Evolutionary conservation across 1,140 invertebrate species (phyloP).

Genomic region (Tachypleus tridentatus): DNA sequence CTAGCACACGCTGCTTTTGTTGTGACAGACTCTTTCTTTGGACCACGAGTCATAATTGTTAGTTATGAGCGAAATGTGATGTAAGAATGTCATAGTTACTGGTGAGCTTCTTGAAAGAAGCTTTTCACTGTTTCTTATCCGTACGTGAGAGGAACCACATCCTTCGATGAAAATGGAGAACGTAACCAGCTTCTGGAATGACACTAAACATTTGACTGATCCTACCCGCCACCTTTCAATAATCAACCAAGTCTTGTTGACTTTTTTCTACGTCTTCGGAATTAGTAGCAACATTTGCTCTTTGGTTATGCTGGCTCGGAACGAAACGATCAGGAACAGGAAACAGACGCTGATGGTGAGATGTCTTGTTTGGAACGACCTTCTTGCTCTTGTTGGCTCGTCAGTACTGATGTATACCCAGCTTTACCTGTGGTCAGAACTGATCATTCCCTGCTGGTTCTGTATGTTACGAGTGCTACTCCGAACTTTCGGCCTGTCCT

Average conservation of each 20-base stretch:
- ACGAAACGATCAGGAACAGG: conserved; percentile 42
- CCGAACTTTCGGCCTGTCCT: conserved; percentile 67
- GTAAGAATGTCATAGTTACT: too few species aligned
- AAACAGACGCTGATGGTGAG: conserved; percentile 67
- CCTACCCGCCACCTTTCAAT: conserved; percentile 13
- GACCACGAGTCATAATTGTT: too few species aligned
- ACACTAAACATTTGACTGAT: too few species aligned
- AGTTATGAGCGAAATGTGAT: too few species aligned
- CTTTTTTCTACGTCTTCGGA: conserved; percentile 43
- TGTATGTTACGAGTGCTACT: conserved; percentile 60
- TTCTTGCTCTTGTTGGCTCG: conserved; percentile 47
- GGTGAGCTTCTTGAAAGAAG: too few species aligned
- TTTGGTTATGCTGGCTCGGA: conserved; percentile 43
- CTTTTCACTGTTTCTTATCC: too few species aligned
- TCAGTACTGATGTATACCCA: conserved; percentile 44
- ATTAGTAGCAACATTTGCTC: conserved; percentile 46
- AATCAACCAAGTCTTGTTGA: conserved; percentile 36
- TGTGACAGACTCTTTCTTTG: too few species aligned
- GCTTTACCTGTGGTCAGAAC: conserved; percentile 32
- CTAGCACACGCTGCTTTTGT: too few species aligned
- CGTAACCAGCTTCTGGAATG: too few species aligned
- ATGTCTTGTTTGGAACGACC: conserved; percentile 54
- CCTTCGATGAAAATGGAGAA: too few species aligned
- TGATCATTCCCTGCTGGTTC: conserved; percentile 21
- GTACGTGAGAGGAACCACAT: too few species aligned